Base-by-base conservation (phyloP, 1,140 invertebrate species). In the Hermetia illucens region DNA sequence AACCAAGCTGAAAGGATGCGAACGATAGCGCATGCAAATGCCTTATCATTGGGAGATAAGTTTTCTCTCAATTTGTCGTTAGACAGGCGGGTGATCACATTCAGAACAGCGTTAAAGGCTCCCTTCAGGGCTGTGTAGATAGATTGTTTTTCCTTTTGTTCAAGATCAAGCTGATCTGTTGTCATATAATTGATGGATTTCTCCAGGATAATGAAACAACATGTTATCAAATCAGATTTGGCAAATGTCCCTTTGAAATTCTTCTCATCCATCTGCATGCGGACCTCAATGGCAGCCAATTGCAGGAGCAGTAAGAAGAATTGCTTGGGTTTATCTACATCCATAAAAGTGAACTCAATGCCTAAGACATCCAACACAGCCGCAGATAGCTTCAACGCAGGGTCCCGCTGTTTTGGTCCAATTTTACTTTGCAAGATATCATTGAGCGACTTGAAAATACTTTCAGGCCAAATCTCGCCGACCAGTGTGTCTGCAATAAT, bases 191-290 rank as follows among this genome's bases (percentile, higher is more conserved):
- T 71, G 6, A 93, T 74, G 22, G 79, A 81, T 21, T 77, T 62
- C 58, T 94, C 89, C 22, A 94, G 61, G 22, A 91, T 77, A 32
- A 75, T 66, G 46, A 91, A 94, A 52, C 87, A 93, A 27, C 82
- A 69, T 16, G 77, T 78, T 2, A 92, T 68, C 13, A 92, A 64
- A 34, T 87, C 77, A 18, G 72, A 73, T 62, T 84, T 77, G 20
- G 68, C 61, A 50, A 79, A 71, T 5, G 86, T 77, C 55, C 81
- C 69, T 55, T 88, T 82, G 41, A 90, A 66, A 50, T 74, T 77
- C 46, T 80, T 79, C 42, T 87, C 83, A 54, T 95, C 89, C 29
- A 93, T 61, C 49, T 87, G 81, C 85, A 95, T 92, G 48, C 87
- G 72, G 3, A 92, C 77, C 69, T 94, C 90, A 53, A 95, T 86